These are phyloP conservation scores for Porites rus DNA, from an alignment of 92 coral and sea anemone species.

Conservation along the genomic window DNA sequence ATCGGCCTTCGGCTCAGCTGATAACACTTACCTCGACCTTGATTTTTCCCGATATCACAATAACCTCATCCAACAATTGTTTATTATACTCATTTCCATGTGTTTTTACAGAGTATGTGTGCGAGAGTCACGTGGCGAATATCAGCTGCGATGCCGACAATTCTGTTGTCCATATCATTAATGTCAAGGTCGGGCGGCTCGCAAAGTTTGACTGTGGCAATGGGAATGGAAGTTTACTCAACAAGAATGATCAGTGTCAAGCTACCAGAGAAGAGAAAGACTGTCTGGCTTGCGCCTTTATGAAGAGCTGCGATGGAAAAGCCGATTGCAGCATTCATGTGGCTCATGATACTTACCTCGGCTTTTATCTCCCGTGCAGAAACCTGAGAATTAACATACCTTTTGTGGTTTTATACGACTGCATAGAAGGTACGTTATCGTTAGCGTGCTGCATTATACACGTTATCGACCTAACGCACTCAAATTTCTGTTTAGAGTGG, in stretches of 20 bases:
- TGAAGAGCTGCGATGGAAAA: conserved; percentile 6
- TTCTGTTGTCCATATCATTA: background rate
- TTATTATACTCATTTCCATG: too few relatives aligned
- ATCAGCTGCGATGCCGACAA: background rate
- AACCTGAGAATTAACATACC: background rate
- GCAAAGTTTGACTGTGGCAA: background rate
- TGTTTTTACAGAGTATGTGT: background rate
- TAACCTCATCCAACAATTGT: too few relatives aligned
- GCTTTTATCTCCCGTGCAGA: conserved; percentile 28
- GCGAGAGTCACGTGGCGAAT: background rate
- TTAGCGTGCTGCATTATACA: too few relatives aligned
- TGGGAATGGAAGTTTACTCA: background rate
- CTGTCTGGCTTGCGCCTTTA: background rate
- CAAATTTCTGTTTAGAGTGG: too few relatives aligned
- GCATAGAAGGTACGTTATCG: conserved; percentile 1
- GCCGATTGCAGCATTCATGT: background rate
- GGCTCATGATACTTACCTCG: background rate
- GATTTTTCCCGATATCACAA: too few relatives aligned
- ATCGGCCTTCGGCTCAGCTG: too few relatives aligned
- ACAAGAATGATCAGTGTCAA: background rate
- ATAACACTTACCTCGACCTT: too few relatives aligned
- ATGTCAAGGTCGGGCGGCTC: background rate
- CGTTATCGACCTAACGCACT: too few relatives aligned
- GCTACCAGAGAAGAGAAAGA: conserved; percentile 1
- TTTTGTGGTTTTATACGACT: background rate